Base-by-base conservation (phyloP, 2,888 invertebrate species). In the Drosophila picticornis region DNA sequence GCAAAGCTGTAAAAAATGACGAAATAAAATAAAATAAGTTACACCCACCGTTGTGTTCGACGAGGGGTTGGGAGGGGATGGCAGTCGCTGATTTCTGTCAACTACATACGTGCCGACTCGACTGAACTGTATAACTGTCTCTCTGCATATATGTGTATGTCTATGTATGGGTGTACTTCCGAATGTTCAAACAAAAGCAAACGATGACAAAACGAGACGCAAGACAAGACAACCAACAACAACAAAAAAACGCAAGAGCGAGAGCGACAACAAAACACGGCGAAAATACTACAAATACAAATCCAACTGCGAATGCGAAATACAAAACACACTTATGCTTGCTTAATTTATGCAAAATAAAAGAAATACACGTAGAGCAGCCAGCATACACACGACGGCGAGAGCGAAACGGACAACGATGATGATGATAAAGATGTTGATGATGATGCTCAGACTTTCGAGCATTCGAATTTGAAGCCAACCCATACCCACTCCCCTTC, bases 301-400 rank as follows among this genome's bases (percentile, higher is more conserved):
- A 80, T 70, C 73, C 82, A 79, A 84, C 83, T 60, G 63, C 65
- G 61, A 60, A 77, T 70, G 78, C 80, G 72, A 76, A 78, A 68
- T 74, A 76, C 84, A 84, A 85, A 84, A 68, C 75, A 85, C 88
- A 88, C 88, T 88, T 88, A 86, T 88, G 88, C 85, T 86, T 88
- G 87, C 87, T 88, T 86, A 86, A 88, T 86, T 86, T 86, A 86
- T 86, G 85, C 89, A 86, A 86, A 86, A 86, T 86, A 86, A 86
- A 86, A 88, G 84, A 88, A 86, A 88, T 86, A 86, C 86, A 82
- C 80, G 83, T 77, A 72, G 59, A 69, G 56, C 56, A 59, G 55
- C 38, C 55, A 40, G 56, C 40, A 40, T 29, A 40, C 22, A 43
- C 43, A 57, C 31, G 16, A 31, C 27, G 25, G 31, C 51, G 68